Base-by-base conservation (phyloP, 2,797 vertebrate genomes). In the Apogon hyalosoma region DNA sequence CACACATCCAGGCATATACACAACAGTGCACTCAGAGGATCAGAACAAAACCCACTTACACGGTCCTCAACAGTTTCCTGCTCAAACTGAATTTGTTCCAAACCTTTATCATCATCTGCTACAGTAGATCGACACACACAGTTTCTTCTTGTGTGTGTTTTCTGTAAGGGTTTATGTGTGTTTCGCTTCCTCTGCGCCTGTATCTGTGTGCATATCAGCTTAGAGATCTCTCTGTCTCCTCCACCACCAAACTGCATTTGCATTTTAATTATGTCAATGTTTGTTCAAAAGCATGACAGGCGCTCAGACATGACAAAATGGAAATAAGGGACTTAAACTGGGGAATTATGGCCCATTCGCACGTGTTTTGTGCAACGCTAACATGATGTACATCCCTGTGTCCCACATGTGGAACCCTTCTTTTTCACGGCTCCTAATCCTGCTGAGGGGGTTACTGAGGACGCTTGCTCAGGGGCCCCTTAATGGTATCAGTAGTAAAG, bases 261-360 rank as follows among this genome's bases (percentile, higher is more conserved):
- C 93, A 95, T 94, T 94, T 95, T 94, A 94, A 95, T 93, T 92
- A 93, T 92, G 90, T 92, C 90, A 87, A 88, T 93, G 92, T 94
- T 95, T 94, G 91, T 93, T 93, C 88, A 92, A 92, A 92, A 94
- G 90, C 92, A 93, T 92, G 91, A 91, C 92, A 92, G 83, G 82
- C 92, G 76, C 89, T 88, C 81, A 88, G 84, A 90, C 90, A 92
- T 91, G 91, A 88, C 90, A 90, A 90, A 92, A 90, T 90, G 86
- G 88, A 93, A 92, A 92, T 92, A 80, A 91, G 90, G 86, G 92
- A 92, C 91, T 93, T 92, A 92, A 90, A 92, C 77, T 75, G 77
- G 80, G 71, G 77, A 88, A 91, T 90, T 91, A 91, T 79, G 86
- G 85, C 83, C 83, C 75, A 64, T 84, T 84, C 81, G 57, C 77